These are phyloP conservation scores for Pachypeltis micranthus DNA, from an alignment of 1,140 invertebrate genomes.

Conservation along the genomic window DNA sequence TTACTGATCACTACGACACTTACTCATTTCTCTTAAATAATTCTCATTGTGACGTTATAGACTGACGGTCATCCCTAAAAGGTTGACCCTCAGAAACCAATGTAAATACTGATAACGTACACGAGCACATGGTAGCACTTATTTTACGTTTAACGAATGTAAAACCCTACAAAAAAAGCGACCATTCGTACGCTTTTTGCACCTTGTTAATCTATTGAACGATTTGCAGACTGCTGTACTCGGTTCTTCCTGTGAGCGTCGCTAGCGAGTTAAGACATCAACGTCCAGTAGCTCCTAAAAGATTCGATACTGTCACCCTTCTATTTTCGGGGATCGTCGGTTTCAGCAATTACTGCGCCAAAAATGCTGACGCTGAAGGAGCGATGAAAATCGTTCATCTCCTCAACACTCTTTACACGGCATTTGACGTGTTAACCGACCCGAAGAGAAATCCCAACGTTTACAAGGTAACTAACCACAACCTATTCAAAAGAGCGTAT, in stretches of 20 bases:
- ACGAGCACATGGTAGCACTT: no score
- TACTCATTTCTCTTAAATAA: no score
- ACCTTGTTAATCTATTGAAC: neutral
- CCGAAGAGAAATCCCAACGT: constrained; percentile 83
- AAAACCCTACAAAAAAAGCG: no score
- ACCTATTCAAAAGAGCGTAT: no score
- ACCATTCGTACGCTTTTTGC: no score
- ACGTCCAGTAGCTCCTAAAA: constrained; percentile 71
- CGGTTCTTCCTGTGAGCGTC: constrained; percentile 83
- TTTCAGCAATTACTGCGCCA: constrained; percentile 75
- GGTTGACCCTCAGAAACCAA: no score
- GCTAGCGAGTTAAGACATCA: constrained; percentile 85
- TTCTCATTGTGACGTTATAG: no score
- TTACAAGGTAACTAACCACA: constrained; percentile 84
- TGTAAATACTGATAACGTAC: no score
- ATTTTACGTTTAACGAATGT: no score
- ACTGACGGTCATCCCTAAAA: no score
- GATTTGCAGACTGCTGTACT: constrained; percentile 69
- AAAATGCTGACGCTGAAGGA: constrained; percentile 69
- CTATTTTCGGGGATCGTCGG: constrained; percentile 91
- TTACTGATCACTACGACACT: no score
- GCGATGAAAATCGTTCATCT: constrained; percentile 88
- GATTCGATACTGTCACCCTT: constrained; percentile 79
- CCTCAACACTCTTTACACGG: constrained; percentile 81
- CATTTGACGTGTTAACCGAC: constrained; percentile 83